phyloP scores from a whole-genome alignment of 2,113 vertebrate species.

The Merops nubicus region DNA sequence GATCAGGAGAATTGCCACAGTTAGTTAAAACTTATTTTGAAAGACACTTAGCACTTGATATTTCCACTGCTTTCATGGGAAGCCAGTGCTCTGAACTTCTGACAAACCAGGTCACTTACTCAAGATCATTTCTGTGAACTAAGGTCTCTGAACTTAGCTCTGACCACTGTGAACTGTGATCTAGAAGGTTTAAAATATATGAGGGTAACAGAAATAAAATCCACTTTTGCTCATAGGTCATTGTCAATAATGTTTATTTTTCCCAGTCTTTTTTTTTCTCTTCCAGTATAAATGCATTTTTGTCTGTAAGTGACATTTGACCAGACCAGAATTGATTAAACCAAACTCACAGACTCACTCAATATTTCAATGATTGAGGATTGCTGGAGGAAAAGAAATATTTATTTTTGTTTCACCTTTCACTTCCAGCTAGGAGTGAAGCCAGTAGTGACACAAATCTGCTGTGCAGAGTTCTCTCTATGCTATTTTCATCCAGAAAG shows the following conservation, averaged over 20 bases:
- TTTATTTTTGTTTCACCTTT: not conserved
- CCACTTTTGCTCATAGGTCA: not conserved
- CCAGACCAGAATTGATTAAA: conserved; percentile 30
- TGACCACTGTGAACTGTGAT: not conserved
- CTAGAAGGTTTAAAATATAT: not conserved
- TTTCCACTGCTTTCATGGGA: not conserved
- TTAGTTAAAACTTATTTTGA: not conserved
- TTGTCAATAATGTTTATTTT: not conserved
- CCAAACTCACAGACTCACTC: conserved; percentile 7
- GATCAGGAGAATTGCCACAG: not conserved
- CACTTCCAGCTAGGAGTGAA: not conserved
- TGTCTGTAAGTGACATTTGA: conserved; percentile 8
- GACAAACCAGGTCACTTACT: not conserved
- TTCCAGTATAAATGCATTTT: not conserved
- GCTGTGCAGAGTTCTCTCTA: not conserved
- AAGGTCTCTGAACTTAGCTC: not conserved
- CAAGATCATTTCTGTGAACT: not conserved
- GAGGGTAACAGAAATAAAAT: not conserved
- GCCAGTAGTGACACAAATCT: not conserved
- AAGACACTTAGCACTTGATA: not conserved
- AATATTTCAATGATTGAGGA: conserved; percentile 1
- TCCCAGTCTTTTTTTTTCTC: conserved; percentile 15
- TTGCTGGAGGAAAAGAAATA: not conserved
- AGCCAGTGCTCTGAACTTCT: not conserved
- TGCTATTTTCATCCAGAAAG: not conserved